These are phyloP conservation scores for Vidua chalybeata DNA, from an alignment of 2,113 vertebrate species.

Conservation along the genomic window DNA sequence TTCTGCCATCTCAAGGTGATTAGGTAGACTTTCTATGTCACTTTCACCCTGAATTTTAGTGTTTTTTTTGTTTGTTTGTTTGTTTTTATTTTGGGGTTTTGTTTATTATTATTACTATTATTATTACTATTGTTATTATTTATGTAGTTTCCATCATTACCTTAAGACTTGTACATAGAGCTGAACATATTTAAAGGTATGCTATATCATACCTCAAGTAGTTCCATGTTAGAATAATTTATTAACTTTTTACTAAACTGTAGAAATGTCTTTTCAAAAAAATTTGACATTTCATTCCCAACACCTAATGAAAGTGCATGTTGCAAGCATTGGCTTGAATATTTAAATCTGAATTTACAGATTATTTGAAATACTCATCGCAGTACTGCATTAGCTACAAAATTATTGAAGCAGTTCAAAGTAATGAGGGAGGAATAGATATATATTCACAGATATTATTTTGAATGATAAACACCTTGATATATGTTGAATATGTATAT, in stretches of 20 bases:
- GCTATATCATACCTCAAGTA: not conserved
- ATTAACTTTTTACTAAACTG: not conserved
- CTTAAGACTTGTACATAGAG: not conserved
- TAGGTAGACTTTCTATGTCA: not conserved
- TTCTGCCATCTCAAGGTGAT: not conserved
- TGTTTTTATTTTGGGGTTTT: no score
- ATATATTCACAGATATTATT: not conserved
- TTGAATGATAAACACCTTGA: not conserved
- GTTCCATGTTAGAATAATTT: not conserved
- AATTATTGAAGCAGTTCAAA: not conserved
- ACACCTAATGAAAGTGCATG: not conserved
- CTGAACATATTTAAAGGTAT: not conserved
- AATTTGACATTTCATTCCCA: not conserved
- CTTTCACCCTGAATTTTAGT: not conserved
- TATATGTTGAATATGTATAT: not conserved
- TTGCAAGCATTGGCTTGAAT: not conserved
- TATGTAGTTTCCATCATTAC: not conserved
- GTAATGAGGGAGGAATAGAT: not conserved
- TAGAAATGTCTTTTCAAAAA: not conserved
- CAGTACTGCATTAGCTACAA: not conserved
- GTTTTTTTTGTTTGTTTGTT: no score
- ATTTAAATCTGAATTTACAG: not conserved
- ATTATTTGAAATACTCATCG: not conserved
- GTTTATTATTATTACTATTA: no score
- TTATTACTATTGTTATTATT: not conserved